phyloP scores from a whole-genome alignment of 2,113 vertebrate genomes.

The Dipodomys merriami region DNA sequence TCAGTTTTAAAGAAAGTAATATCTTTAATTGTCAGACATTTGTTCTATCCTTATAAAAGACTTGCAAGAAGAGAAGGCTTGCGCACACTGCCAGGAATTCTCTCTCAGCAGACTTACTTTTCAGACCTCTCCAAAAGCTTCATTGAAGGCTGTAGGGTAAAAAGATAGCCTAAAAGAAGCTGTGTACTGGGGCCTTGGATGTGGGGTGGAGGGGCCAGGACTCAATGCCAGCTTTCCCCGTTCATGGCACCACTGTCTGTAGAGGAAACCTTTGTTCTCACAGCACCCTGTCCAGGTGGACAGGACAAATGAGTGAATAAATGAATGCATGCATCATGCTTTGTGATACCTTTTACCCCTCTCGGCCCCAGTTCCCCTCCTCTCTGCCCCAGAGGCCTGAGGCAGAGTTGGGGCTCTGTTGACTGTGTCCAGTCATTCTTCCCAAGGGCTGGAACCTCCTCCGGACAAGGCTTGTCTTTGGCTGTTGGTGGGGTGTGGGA shows the following conservation, averaged over 20 bases:
- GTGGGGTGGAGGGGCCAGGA: neutral
- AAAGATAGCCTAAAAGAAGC: neutral
- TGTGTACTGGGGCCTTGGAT: neutral
- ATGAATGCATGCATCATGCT: neutral
- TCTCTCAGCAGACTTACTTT: neutral
- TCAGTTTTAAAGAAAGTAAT: neutral
- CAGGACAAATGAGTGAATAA: neutral
- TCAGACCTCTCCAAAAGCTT: neutral
- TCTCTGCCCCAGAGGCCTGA: neutral
- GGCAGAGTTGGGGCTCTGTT: neutral
- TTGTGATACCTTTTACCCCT: neutral
- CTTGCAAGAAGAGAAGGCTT: neutral
- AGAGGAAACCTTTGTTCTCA: neutral
- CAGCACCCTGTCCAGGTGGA: neutral
- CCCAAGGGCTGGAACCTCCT: neutral
- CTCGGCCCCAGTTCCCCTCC: neutral
- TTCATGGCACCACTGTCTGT: no score
- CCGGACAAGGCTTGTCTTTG: neutral
- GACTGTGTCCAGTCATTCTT: no score
- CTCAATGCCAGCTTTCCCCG: neutral
- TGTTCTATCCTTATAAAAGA: constrained; percentile 1
- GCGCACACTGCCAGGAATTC: neutral
- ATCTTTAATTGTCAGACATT: constrained; percentile 16
- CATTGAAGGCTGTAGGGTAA: neutral
- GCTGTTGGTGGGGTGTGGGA: neutral